A percentile compares a stretch with the other conserved stretches of the same genome.
These are phyloP conservation scores for Taeniopygia guttata DNA, from an alignment of 2,797 vertebrate species.

Conservation along the genomic window DNA sequence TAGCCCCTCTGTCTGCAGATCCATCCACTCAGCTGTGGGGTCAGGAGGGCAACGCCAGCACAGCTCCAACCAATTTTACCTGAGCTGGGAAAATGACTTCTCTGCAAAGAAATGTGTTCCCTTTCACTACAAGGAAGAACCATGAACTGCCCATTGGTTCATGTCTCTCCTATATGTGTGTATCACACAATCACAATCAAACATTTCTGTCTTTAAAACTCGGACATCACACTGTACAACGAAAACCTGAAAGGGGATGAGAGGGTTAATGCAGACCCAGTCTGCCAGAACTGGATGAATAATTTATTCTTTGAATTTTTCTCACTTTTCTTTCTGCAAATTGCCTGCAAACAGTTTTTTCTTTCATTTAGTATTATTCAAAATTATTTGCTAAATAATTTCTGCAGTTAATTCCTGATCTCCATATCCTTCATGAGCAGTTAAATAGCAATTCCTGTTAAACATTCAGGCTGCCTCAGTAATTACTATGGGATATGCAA, in stretches of 20 bases:
- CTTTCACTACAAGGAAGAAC: not conserved
- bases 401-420: conserved; percentile 20
- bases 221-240: not conserved
- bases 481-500: not conserved
- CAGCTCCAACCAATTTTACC: not conserved
- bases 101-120: not conserved
- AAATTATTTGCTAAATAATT: conserved; percentile 44
- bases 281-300: not conserved
- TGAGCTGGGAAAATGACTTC: not conserved
- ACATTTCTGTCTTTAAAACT: not conserved
- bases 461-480: not conserved
- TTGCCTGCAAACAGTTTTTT: conserved; percentile 7
- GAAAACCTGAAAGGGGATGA: not conserved
- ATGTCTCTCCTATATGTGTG: not conserved
- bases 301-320: not conserved
- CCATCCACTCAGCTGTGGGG: not conserved
- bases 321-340: not conserved
- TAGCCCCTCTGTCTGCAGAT: not conserved
- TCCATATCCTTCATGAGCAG: not conserved
- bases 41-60: not conserved
- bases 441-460: not conserved
- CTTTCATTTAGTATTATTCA: not conserved
- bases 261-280: not conserved
- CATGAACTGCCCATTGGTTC: not conserved
- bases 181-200: not conserved